These are phyloP conservation scores for Fistularia tabacaria DNA, from an alignment of 2,797 vertebrate genomes.

Conservation along the genomic window DNA sequence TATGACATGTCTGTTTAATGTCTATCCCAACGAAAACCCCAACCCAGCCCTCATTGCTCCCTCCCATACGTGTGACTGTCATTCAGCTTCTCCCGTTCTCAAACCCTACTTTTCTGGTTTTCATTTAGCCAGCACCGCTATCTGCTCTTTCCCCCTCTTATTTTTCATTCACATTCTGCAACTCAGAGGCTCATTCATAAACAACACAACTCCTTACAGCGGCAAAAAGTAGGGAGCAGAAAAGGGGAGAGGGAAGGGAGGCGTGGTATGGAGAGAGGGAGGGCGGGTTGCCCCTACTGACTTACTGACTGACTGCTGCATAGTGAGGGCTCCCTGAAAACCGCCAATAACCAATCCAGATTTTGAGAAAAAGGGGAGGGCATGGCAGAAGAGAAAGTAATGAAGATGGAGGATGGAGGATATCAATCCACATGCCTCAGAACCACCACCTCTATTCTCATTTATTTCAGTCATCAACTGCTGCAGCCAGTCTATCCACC, in stretches of 20 bases:
- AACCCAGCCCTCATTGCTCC: not conserved
- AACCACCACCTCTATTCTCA: conserved; percentile 16
- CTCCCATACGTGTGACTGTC: not conserved
- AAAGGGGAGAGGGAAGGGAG: conserved; percentile 8
- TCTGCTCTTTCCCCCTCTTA: conserved; percentile 37
- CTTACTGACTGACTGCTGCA: conserved; percentile 66
- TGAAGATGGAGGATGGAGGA: not conserved
- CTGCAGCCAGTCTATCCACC: conserved; percentile 12
- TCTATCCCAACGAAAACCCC: conserved; percentile 20
- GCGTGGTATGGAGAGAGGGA: conserved; percentile 16
- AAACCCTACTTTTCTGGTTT: conserved; percentile 3
- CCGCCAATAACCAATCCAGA: conserved; percentile 46
- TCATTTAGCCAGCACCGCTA: conserved; percentile 37
- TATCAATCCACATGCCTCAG: conserved; percentile 14
- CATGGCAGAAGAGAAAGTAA: not conserved
- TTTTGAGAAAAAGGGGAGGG: conserved; percentile 20
- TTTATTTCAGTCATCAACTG: conserved; percentile 31
- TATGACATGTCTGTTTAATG: conserved; percentile 11
- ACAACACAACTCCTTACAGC: conserved; percentile 72
- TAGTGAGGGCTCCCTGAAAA: conserved; percentile 58
- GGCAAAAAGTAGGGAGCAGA: conserved; percentile 39
- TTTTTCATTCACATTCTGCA: conserved; percentile 71
- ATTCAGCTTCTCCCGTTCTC: conserved; percentile 1
- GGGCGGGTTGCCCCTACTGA: conserved; percentile 65
- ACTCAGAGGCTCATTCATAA: conserved; percentile 72